Conservation (phyloP, 92 coral and sea anemone genomes). For the Bergia puertoricense region DNA sequence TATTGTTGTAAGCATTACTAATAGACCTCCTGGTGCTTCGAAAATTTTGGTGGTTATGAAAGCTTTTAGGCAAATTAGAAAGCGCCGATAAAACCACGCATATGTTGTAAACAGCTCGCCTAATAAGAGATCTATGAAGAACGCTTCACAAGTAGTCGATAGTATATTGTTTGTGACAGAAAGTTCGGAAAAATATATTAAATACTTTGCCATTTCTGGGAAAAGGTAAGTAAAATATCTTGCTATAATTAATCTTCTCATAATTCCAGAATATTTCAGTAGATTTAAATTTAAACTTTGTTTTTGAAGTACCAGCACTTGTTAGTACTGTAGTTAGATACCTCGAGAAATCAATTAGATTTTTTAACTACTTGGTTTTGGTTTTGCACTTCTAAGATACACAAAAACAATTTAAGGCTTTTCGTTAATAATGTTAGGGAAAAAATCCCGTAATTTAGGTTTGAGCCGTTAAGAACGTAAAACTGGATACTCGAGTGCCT, state of each 20-base stretch:
- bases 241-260: neutral
- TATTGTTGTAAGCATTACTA: neutral
- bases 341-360: constrained; percentile 2
- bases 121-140: neutral
- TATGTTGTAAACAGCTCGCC: neutral
- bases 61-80: constrained; percentile 31
- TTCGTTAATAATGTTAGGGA: neutral
- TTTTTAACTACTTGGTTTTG: neutral
- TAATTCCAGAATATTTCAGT: neutral
- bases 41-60: constrained; percentile 26
- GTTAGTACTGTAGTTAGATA: constrained; percentile 6
- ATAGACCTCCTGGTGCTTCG: constrained; percentile 27
- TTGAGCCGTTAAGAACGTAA: neutral
- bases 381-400: neutral
- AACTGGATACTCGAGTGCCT: neutral
- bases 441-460: neutral
- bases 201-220: neutral
- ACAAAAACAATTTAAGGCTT: neutral
- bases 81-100: constrained; percentile 17
- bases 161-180: neutral
- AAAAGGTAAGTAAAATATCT: neutral
- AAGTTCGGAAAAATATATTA: neutral
- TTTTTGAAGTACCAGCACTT: neutral
- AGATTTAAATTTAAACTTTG: neutral
- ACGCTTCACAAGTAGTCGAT: neutral